Conservation (phyloP, 2,888 invertebrate species). For the Dryadula phaetusa region DNA sequence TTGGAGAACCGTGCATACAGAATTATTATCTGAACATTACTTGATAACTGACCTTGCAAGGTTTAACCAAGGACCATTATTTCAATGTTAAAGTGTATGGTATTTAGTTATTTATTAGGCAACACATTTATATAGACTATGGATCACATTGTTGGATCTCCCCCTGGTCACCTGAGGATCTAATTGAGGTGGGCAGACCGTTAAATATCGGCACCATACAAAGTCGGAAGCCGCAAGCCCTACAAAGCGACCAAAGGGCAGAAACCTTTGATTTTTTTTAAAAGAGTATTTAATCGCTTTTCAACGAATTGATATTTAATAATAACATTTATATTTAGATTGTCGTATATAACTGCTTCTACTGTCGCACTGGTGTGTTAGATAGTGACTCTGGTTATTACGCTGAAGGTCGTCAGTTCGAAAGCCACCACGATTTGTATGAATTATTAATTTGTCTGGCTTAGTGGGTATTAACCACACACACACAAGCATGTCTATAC, state of each 20-base stretch:
- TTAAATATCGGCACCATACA: too few relatives aligned
- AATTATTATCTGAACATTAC: background rate
- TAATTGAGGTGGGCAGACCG: too few relatives aligned
- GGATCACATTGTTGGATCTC: too few relatives aligned
- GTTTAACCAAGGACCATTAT: background rate
- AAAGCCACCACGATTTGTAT: background rate
- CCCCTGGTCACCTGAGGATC: too few relatives aligned
- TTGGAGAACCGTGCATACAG: background rate
- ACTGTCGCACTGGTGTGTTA: background rate
- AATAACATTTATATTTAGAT: too few relatives aligned
- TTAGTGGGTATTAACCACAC: background rate
- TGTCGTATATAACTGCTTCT: too few relatives aligned
- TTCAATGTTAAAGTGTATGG: background rate
- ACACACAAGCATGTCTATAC: background rate
- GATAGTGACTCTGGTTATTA: background rate
- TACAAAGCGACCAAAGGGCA: too few relatives aligned
- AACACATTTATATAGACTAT: background rate
- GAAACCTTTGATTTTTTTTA: too few relatives aligned
- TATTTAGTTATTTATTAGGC: background rate
- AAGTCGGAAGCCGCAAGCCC: too few relatives aligned
- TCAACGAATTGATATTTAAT: too few relatives aligned
- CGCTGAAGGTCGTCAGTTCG: too few relatives aligned
- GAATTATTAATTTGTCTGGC: background rate
- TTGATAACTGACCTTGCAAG: constrained; percentile 8
- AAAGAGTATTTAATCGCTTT: too few relatives aligned